phyloP scores from a whole-genome alignment of 2,113 vertebrate species.

The Saguinus imperator region DNA sequence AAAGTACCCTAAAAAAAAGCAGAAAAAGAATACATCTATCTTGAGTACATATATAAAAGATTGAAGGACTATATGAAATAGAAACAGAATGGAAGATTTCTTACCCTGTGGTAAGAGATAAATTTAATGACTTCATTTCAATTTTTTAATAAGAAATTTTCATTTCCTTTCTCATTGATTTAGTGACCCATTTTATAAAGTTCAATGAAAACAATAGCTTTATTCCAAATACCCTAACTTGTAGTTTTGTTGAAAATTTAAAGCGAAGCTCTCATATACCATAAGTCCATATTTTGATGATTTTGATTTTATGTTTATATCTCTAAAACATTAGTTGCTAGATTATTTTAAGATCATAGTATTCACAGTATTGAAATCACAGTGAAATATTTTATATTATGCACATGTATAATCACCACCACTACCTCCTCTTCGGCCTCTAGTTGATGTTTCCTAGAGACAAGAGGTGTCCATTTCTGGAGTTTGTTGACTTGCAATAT shows the following conservation, averaged over 20 bases:
- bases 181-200: not conserved
- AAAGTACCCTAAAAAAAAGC: conserved; percentile 91
- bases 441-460: not conserved
- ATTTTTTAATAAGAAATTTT: not conserved
- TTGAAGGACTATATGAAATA: not conserved
- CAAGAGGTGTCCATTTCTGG: not conserved
- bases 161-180: not conserved
- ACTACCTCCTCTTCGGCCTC: not conserved
- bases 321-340: not conserved
- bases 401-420: not conserved
- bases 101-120: not conserved
- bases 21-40: conserved; percentile 60
- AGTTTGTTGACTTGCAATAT: not conserved
- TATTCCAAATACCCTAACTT: not conserved
- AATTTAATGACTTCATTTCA: not conserved
- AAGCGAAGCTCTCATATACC: not conserved
- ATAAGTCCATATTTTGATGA: not conserved
- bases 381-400: not conserved
- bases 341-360: not conserved
- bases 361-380: not conserved
- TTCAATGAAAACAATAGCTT: not conserved
- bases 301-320: not conserved
- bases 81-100: not conserved
- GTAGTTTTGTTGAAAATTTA: not conserved
- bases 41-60: not conserved